Conservation (phyloP, 2,113 vertebrate species). For the Neodontobutis hainanensis region DNA sequence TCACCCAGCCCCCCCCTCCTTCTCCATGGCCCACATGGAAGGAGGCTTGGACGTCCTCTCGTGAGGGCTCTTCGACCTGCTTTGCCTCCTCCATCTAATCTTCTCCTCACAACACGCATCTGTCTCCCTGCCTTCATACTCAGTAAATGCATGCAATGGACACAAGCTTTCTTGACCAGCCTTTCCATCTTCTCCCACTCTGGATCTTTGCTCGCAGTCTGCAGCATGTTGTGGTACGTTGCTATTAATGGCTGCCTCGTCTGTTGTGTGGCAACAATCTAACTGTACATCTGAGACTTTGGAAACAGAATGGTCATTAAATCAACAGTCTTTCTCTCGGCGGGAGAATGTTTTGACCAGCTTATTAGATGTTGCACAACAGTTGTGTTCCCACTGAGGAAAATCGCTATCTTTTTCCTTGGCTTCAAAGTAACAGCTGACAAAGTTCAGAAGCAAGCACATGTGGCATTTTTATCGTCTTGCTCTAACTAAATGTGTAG, state of each 20-base stretch:
- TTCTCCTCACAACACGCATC: conserved; percentile 66
- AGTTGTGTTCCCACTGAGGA: conserved; percentile 68
- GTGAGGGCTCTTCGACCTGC: conserved; percentile 56
- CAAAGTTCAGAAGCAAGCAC: conserved; percentile 74
- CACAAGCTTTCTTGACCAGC: conserved; percentile 41
- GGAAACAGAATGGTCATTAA: conserved; percentile 76
- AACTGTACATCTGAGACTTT: conserved; percentile 66
- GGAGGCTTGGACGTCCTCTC: conserved; percentile 50
- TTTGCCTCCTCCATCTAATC: conserved; percentile 67
- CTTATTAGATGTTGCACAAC: conserved; percentile 78
- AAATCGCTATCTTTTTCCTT: conserved; percentile 53
- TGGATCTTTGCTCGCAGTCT: conserved; percentile 44
- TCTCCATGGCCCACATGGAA: conserved; percentile 19
- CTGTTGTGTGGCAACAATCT: conserved; percentile 61
- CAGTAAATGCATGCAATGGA: conserved; percentile 57
- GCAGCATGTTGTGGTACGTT: conserved; percentile 45
- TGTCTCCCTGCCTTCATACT: conserved; percentile 59
- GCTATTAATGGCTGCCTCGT: conserved; percentile 70
- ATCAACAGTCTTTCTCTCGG: conserved; percentile 59
- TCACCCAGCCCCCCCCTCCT: conserved; percentile 45
- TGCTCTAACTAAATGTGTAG: conserved; percentile 78
- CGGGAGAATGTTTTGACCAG: conserved; percentile 71
- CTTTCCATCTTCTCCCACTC: conserved; percentile 31
- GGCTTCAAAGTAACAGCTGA: conserved; percentile 62
- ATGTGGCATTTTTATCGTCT: conserved; percentile 71